Evolutionary conservation across 2,113 vertebrate genomes (phyloP), one percentile per base, ranked within the genome.

Genomic region (Phalacrocorax aristotelis): DNA sequence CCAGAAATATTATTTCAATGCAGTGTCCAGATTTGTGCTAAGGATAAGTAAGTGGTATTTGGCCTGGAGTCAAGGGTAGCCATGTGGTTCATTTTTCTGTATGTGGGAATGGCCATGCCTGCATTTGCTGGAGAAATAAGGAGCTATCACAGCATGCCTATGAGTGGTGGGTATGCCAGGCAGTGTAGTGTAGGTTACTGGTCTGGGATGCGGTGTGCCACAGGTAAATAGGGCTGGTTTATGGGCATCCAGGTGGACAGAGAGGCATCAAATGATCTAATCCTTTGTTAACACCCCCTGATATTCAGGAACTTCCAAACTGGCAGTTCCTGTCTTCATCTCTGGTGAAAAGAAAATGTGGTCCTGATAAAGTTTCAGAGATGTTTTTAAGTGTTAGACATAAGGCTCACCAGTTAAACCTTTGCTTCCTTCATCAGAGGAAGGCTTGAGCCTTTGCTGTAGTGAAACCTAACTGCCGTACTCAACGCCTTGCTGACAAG

Each of bases 141-240:
- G 64, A 74, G 51, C 60, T 70, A n/a, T 7, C 51, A 1, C 66
- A 48, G 52, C 30, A 57, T 64, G 36, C 30, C 57, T 7, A 1
- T 6, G 70, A 12, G 64, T 3, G 0, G 38, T 15, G 23, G 68
- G 6, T n/a, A 26, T 11, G 1, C 1, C 5, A 20, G 42, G 42
- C 64, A 6, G 55, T 1, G 9, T 4, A 13, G 29, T 2, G 3
- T 6, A 16, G 1, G 15, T 34, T 29, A 54, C 42, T 1, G 0
- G 26, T 0, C 3, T 27, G 83, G 54, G 21, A 25, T n/a, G 32
- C 0, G 7, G 10, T 8, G 13, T n/a, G 38, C 51, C 46, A 51
- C 4, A 4, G 42, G 10, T 46, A 81, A 82, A 23, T 3, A 3
- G 36, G 54, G 51, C 55, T 83, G 83, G 0, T 34, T 57, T 52